Base-by-base conservation (phyloP, 2,888 invertebrate species). In the Tuberolachnus salignus region DNA sequence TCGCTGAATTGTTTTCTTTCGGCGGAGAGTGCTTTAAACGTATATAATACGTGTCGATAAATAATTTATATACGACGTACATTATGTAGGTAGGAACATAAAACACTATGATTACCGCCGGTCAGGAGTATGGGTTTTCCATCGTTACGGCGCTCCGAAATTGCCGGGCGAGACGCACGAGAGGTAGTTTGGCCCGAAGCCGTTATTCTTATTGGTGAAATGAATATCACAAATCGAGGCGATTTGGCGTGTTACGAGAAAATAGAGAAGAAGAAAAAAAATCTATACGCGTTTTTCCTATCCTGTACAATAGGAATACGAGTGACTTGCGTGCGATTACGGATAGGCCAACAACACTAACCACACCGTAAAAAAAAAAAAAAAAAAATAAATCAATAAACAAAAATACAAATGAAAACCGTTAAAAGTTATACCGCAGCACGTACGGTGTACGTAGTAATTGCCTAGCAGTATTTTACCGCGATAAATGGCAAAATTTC, bases 201-300 rank as follows among this genome's bases (percentile, higher is more conserved):
- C n/a, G 1, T 34, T 34, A 34, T 46, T 46, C 14, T 71, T 49
- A 46, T 49, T 19, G 26, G 19, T 9, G 26, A 71, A n/a, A 71
- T 44, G 59, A 59, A 71, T 59, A 71, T 59, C 46, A 49, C 13
- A 26, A 13, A 59, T 49, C 1, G 6, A 59, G 46, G 4, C 1
- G n/a, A 59, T 71, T 71, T 26, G 23, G 9, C 13, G n/a, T 59
- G n/a, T 71, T 59, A 59, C 59, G 4, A 51, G 49, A 49, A 42
- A 16, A 26, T n/a, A n/a, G n/a, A 26, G 16, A 16, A 59, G 23
- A 23, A 53, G 19, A 19, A 63, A 1, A 19, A n/a, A n/a, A n/a
- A n/a, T n/a, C n/a, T n/a, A n/a, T n/a, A n/a, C n/a, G n/a, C n/a
- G n/a, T n/a, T n/a, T n/a, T n/a, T n/a, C n/a, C n/a, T n/a, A n/a